These are phyloP conservation scores for Cactoblastis cactorum DNA, from an alignment of 2,888 invertebrate species.

Conservation along the genomic window DNA sequence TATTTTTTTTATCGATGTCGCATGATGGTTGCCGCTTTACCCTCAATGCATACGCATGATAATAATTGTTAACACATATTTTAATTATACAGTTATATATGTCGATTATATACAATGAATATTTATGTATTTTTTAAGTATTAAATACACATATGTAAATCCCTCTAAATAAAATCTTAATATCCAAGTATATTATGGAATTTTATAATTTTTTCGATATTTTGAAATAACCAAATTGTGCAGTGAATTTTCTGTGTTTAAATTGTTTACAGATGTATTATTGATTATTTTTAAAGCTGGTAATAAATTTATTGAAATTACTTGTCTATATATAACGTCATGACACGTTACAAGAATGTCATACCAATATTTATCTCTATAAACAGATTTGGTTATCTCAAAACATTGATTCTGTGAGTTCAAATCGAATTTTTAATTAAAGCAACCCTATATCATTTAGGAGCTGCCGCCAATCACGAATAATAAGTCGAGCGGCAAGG, in stretches of 20 bases:
- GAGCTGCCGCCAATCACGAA: constrained; percentile 70
- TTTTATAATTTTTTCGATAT: background rate
- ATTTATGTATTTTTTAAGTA: constrained; percentile 18
- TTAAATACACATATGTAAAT: constrained; percentile 1
- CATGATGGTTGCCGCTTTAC: constrained; percentile 71
- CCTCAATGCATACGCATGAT: constrained; percentile 66
- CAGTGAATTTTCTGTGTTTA: too few relatives aligned
- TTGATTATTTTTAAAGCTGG: background rate
- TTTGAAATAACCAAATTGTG: background rate
- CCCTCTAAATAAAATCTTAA: constrained; percentile 1
- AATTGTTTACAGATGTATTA: too few relatives aligned
- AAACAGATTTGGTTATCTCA: too few relatives aligned
- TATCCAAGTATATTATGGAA: constrained; percentile 10
- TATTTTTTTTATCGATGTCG: constrained; percentile 59
- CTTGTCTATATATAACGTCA: too few relatives aligned
- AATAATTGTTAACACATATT: constrained; percentile 18
- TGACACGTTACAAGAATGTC: too few relatives aligned
- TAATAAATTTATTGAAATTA: too few relatives aligned
- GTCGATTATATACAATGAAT: constrained; percentile 15
- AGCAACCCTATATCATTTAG: constrained; percentile 31
- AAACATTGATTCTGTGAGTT: too few relatives aligned
- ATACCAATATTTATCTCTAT: too few relatives aligned
- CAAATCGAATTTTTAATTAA: background rate
- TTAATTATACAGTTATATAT: constrained; percentile 13
- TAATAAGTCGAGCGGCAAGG: constrained; percentile 50